These are phyloP conservation scores for Hestina assimilis DNA, from an alignment of 1,140 invertebrate genomes.

Conservation along the genomic window DNA sequence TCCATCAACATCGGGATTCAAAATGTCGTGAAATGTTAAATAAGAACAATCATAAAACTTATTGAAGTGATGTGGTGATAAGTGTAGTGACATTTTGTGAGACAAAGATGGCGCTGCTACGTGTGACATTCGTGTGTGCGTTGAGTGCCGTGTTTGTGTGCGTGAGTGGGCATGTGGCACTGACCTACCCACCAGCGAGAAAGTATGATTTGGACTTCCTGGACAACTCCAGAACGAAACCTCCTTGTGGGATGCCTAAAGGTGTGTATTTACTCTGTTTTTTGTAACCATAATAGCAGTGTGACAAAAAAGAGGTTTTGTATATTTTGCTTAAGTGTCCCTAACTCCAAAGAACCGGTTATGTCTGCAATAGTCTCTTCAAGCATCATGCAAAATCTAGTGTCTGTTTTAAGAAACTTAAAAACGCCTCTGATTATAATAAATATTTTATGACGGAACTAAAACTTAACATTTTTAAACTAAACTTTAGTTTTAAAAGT, in stretches of 20 bases:
- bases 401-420: too few relatives aligned
- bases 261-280: too few relatives aligned
- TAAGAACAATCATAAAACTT: neutral
- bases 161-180: slow-evolving; percentile 84
- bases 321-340: neutral
- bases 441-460: too few relatives aligned
- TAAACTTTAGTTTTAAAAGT: too few relatives aligned
- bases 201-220: slow-evolving; percentile 95
- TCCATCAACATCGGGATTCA: neutral
- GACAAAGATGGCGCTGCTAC: slow-evolving; percentile 47
- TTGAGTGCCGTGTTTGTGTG: slow-evolving; percentile 40
- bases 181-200: slow-evolving; percentile 92
- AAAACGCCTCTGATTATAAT: too few relatives aligned
- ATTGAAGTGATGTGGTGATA: slow-evolving; percentile 23
- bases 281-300: too few relatives aligned
- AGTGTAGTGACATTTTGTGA: slow-evolving; percentile 18
- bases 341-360: too few relatives aligned
- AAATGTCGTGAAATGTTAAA: neutral
- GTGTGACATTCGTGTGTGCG: slow-evolving; percentile 44
- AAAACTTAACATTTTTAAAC: too few relatives aligned
- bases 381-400: too few relatives aligned
- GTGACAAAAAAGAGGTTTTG: too few relatives aligned
- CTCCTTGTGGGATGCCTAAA: slow-evolving; percentile 97
- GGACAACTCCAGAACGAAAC: slow-evolving; percentile 92
- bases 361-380: too few relatives aligned